Conservation (phyloP, 2,113 vertebrate genomes). For the Todiramphus saurophagus region DNA sequence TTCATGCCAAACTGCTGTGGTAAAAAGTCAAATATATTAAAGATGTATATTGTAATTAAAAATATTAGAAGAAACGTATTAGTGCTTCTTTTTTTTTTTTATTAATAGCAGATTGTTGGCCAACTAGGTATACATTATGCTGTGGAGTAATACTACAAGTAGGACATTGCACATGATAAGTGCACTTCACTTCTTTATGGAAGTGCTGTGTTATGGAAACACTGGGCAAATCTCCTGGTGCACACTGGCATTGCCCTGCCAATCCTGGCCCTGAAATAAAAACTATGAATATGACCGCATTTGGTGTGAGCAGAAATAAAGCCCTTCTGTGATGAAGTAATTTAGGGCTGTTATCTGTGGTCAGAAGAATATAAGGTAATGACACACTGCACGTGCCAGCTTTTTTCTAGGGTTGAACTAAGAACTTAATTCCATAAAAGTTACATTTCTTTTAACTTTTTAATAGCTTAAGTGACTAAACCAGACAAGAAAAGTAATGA, state of each 20-base stretch:
- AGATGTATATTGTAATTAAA: conserved; percentile 62
- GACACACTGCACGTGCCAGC: neutral
- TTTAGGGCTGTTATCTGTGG: neutral
- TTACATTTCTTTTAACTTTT: conserved; percentile 17
- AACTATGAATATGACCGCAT: neutral
- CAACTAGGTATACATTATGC: neutral
- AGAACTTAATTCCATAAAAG: neutral
- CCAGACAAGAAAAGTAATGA: conserved; percentile 11
- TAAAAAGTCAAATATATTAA: conserved; percentile 42
- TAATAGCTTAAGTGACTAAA: conserved; percentile 32
- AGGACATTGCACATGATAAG: neutral
- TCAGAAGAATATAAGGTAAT: conserved; percentile 25
- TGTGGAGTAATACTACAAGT: neutral
- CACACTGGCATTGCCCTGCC: neutral
- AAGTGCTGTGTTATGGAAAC: neutral
- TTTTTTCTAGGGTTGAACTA: neutral
- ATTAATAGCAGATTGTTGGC: conserved; percentile 59
- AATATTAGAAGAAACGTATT: conserved; percentile 57
- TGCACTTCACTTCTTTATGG: neutral
- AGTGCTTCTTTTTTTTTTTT: conserved; percentile 16
- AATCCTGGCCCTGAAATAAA: neutral
- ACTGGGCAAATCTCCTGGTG: neutral
- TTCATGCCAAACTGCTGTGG: conserved; percentile 50
- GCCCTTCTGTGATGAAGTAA: neutral
- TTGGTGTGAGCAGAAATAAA: neutral